A percentile compares a stretch with the other conserved stretches of the same genome.
phyloP scores from a whole-genome alignment of 92 coral and sea anemone species.

The Epizoanthus rinbou region DNA sequence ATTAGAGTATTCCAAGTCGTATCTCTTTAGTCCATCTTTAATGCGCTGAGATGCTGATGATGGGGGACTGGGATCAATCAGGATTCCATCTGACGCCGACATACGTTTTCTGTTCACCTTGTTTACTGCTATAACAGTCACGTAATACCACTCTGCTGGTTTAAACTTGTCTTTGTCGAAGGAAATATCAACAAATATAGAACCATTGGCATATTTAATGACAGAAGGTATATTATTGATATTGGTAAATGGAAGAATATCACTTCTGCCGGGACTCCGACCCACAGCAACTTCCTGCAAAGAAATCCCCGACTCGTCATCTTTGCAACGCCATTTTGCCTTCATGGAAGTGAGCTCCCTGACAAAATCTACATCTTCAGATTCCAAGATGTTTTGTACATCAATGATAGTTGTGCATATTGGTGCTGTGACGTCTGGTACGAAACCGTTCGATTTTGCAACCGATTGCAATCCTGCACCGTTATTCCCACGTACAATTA shows the following conservation, averaged over 20 bases:
- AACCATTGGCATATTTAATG: conserved; percentile 48
- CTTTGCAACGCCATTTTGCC: conserved; percentile 77
- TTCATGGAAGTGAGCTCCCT: conserved; percentile 68
- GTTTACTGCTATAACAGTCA: conserved; percentile 86
- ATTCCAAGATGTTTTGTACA: conserved; percentile 57
- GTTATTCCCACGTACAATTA: conserved; percentile 82
- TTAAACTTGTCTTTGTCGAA: conserved; percentile 55
- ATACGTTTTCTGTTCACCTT: conserved; percentile 72
- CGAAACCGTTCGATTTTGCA: conserved; percentile 75
- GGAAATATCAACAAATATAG: conserved; percentile 45
- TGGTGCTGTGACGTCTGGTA: conserved; percentile 77
- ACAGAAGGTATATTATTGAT: conserved; percentile 24
- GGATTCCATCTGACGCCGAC: conserved; percentile 85
- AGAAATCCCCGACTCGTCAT: conserved; percentile 76
- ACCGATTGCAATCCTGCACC: conserved; percentile 77
- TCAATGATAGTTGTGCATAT: conserved; percentile 68
- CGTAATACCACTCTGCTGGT: conserved; percentile 81
- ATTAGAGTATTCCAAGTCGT: conserved; percentile 74
- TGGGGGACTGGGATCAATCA: conserved; percentile 85
- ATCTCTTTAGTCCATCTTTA: conserved; percentile 79
- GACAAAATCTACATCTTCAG: conserved; percentile 78
- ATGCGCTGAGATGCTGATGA: conserved; percentile 77
- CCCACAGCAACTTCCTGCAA: conserved; percentile 80
- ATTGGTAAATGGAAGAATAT: conserved; percentile 56
- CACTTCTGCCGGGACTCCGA: conserved; percentile 80